Evolutionary conservation across 1,140 invertebrate species (phyloP), one percentile per base, ranked within the genome.

Genomic region (Radopholus similis): DNA sequence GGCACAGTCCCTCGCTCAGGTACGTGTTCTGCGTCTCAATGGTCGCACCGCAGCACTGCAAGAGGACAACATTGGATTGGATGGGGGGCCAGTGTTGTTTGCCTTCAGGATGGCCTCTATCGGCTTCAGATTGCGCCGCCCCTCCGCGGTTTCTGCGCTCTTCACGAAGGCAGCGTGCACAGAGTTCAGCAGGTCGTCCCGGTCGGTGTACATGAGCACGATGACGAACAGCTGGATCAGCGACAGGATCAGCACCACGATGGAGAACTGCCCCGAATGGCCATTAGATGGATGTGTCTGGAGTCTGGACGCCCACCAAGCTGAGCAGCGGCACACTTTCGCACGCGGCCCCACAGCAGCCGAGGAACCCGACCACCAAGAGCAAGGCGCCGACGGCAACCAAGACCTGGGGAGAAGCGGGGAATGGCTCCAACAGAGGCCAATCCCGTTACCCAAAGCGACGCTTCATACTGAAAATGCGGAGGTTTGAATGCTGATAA

Each of bases 41-140:
- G 26, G 78, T 81, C n/a, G 78, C 81, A 37, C 80, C 79, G 68
- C 81, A 81, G 64, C 81, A 81, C 15, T 75, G 26, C 26, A 80
- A 64, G n/a, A 54, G 35, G 35, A 32, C 51, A n/a, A n/a, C n/a
- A n/a, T n/a, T n/a, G n/a, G n/a, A n/a, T n/a, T n/a, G n/a, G n/a
- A n/a, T n/a, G n/a, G n/a, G n/a, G n/a, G n/a, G n/a, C n/a, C n/a
- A n/a, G n/a, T n/a, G n/a, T n/a, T n/a, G n/a, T n/a, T n/a, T n/a
- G n/a, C n/a, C n/a, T 51, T 51, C 47, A 51, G 18, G n/a, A 77
- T 30, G 9, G 76, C 57, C 30, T 82, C 64, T 40, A 81, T 76
- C 9, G 79, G 80, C 63, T 60, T 65, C 44, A 82, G 59, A 53
- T 82, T 77, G 28, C 67, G 66, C n/a, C 76, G 70, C 11, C 70